These are phyloP conservation scores for Loris lydekkerianus DNA, from an alignment of 2,797 vertebrate species.

Conservation along the genomic window DNA sequence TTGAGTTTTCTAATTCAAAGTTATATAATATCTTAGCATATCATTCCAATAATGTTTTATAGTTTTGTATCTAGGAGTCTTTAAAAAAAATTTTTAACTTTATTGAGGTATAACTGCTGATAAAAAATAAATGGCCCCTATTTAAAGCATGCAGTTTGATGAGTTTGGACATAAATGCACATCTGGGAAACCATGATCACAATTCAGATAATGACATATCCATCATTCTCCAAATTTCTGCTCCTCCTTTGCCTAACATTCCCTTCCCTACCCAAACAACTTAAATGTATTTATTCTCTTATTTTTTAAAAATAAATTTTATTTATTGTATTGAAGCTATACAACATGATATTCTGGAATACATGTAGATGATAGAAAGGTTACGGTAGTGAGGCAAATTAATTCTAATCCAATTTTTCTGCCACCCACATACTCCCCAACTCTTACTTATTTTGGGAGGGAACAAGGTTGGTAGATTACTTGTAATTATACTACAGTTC, in stretches of 20 bases:
- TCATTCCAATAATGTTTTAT: neutral
- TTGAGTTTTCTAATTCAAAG: neutral
- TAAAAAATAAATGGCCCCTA: neutral
- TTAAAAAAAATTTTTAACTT: neutral
- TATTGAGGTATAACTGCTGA: neutral
- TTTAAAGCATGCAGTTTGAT: neutral
- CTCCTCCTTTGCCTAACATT: too few relatives aligned
- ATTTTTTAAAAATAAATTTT: neutral
- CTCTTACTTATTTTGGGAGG: too few relatives aligned
- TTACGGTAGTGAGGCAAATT: neutral
- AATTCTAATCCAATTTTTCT: too few relatives aligned
- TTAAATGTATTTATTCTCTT: neutral
- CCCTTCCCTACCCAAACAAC: neutral
- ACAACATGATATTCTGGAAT: neutral
- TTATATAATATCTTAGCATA: too few relatives aligned
- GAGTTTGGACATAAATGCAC: neutral
- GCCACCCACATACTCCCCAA: too few relatives aligned
- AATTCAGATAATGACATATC: neutral
- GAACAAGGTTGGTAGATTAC: too few relatives aligned
- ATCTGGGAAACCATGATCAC: neutral
- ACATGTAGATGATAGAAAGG: neutral
- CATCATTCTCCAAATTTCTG: neutral
- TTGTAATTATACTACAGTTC: too few relatives aligned
- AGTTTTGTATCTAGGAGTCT: neutral
- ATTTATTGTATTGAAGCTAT: neutral